Conservation (phyloP, 2,888 invertebrate genomes). For the Osedax frankpressi region DNA sequence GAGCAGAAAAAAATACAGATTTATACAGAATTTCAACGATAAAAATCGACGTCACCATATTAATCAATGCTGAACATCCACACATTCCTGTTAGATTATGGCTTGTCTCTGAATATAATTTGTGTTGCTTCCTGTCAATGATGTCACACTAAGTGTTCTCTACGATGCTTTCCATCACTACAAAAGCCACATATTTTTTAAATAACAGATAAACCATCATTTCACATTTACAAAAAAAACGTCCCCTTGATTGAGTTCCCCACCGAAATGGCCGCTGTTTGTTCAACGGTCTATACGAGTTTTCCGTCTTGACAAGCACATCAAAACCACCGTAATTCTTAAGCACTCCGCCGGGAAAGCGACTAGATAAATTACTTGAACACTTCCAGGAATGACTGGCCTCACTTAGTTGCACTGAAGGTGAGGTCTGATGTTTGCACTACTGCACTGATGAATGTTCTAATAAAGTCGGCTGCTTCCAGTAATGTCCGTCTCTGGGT, state of each 20-base stretch:
- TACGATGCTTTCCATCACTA: background rate
- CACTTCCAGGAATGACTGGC: background rate
- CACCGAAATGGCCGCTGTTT: background rate
- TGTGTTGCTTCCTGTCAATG: constrained; percentile 3
- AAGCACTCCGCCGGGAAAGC: background rate
- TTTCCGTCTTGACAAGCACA: background rate
- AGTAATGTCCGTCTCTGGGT: background rate
- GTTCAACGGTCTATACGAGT: background rate
- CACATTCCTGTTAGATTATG: background rate
- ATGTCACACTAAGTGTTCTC: constrained; percentile 3
- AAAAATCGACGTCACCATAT: background rate
- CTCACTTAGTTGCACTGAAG: constrained; percentile 3
- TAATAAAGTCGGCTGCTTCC: background rate
- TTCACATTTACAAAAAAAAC: background rate
- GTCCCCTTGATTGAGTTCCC: background rate
- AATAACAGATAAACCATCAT: background rate
- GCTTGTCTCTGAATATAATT: background rate
- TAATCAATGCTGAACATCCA: background rate
- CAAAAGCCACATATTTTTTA: background rate
- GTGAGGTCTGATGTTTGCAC: constrained; percentile 1
- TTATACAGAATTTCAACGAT: background rate
- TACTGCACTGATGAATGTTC: background rate
- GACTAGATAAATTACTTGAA: constrained; percentile 1
- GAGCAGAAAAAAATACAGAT: background rate
- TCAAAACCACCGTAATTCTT: constrained; percentile 7